A percentile compares a stretch with the other conserved stretches of the same genome.
phyloP scores from a whole-genome alignment of 2,797 vertebrate species.

The Falco peregrinus region DNA sequence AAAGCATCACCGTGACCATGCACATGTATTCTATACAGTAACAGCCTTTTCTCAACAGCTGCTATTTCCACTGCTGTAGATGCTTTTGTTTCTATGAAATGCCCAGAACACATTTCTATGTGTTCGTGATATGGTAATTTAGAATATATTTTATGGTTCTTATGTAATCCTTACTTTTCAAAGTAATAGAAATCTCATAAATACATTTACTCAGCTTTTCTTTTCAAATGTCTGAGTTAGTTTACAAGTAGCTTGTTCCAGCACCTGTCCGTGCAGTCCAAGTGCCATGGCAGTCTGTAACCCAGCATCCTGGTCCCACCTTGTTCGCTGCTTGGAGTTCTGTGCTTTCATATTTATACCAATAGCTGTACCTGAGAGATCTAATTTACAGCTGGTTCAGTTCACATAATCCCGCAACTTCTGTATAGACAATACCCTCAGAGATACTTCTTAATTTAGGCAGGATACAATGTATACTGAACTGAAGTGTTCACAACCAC shows the following conservation, averaged over 20 bases:
- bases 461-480: not conserved
- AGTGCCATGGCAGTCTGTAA: not conserved
- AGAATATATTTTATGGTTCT: not conserved
- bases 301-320: not conserved
- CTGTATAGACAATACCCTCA: not conserved
- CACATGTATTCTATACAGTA: not conserved
- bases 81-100: not conserved
- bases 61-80: not conserved
- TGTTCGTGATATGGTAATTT: fast-evolving
- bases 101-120: not conserved
- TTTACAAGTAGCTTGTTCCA: not conserved
- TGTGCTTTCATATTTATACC: not conserved
- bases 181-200: not conserved
- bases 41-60: not conserved
- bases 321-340: not conserved
- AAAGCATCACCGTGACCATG: not conserved
- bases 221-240: not conserved
- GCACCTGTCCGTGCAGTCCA: not conserved
- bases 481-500: not conserved
- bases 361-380: not conserved
- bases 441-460: not conserved
- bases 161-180: not conserved
- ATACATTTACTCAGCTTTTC: not conserved
- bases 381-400: not conserved
- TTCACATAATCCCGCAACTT: not conserved